Base-by-base conservation (phyloP, 1,140 invertebrate species). In the Tigriopus japonicus region DNA sequence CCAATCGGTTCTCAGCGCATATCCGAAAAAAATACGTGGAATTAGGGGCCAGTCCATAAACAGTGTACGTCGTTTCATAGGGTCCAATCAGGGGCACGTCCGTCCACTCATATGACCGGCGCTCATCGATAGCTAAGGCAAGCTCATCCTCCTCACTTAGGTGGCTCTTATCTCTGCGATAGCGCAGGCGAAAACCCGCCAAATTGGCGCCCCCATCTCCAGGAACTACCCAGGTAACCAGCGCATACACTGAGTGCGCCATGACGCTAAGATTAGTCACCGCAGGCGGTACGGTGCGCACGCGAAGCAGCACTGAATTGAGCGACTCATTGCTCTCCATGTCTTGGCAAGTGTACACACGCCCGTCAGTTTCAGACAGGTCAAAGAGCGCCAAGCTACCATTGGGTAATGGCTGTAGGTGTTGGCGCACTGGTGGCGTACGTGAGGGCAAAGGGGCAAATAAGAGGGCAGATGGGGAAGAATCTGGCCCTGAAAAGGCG, bases 1-100 rank as follows among this genome's bases (percentile, higher is more conserved):
- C 55, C 13, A 58, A 17, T 23, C 21, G 3, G 23, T 58, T 58
- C 28, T 13, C 15, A 35, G 55, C 28, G 12, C 14, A 23, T 2
- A 58, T 40, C 6, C 55, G 55, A 43, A 58, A 58, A n/a, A 41
- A 58, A 43, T 58, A 58, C 12, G 55, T 58, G 23, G 55, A 58
- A 41, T 58, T 58, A 14, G 55, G 55, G 17, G 15, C n/a, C 40
- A 58, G 15, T 17, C 42, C 14, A 41, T 58, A 58, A 17, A 58
- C 28, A 2, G 55, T 58, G 14, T n/a, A 10, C 1, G 55, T 14
- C 28, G 23, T 41, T 17, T 40, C 23, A 15, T 23, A 6, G 15
- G 21, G 28, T 9, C 42, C 41, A 28, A 35, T 41, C 3, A n/a
- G 14, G 3, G n/a, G n/a, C n/a, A 49, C 21, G 23, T 21, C 52